Conservation (phyloP, 2,888 invertebrate genomes). For the Leptinotarsa peninsularis region DNA sequence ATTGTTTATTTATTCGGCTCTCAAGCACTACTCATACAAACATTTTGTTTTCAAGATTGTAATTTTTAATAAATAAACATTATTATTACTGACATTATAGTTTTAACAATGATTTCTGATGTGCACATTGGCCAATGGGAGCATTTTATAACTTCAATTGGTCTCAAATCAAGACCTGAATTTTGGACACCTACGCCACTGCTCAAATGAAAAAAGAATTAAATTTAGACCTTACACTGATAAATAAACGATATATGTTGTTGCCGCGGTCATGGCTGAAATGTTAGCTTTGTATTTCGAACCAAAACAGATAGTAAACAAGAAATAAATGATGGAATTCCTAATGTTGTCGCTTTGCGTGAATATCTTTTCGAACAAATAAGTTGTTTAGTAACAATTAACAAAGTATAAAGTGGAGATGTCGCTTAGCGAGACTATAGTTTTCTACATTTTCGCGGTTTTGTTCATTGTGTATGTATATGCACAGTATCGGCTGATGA, state of each 20-base stretch:
- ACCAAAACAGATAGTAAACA: constrained; percentile 15
- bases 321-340: constrained; percentile 15
- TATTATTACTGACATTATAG: too few relatives aligned
- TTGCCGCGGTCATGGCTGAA: constrained; percentile 7
- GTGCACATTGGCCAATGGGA: too few relatives aligned
- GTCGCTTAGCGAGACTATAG: constrained; percentile 22
- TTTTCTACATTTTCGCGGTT: constrained; percentile 27
- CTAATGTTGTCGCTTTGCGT: constrained; percentile 9
- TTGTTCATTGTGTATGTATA: constrained; percentile 42
- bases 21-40: too few relatives aligned
- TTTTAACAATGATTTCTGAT: too few relatives aligned
- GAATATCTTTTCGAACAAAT: background rate
- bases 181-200: background rate
- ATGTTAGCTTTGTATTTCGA: constrained; percentile 9
- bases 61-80: too few relatives aligned
- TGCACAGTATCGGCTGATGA: constrained; percentile 42
- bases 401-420: constrained; percentile 21
- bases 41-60: too few relatives aligned
- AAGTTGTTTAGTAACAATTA: constrained; percentile 25
- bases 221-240: constrained; percentile 16
- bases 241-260: constrained; percentile 13
- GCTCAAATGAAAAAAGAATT: background rate
- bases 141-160: too few relatives aligned
- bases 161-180: too few relatives aligned
- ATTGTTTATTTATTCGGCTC: too few relatives aligned